phyloP scores from a whole-genome alignment of 2,113 vertebrate genomes.

The Verasper variegatus region DNA sequence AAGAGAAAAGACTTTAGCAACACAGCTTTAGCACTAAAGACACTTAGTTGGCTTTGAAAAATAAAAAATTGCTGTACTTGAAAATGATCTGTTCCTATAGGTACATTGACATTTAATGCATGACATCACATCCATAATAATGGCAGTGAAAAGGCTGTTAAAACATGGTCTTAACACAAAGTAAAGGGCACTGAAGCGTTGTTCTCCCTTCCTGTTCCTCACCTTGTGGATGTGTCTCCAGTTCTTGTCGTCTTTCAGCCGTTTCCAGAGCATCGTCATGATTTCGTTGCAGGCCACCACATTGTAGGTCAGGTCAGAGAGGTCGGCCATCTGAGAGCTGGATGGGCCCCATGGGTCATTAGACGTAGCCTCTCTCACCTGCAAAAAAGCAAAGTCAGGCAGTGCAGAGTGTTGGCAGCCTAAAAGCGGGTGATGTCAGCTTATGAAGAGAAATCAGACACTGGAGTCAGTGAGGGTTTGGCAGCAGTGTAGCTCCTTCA shows the following conservation, averaged over 20 bases:
- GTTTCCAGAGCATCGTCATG: conserved; percentile 92
- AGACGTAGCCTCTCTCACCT: conserved; percentile 90
- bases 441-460: not conserved
- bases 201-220: not conserved
- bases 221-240: conserved; percentile 94
- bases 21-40: too few species aligned
- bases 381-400: conserved; percentile 9
- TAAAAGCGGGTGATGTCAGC: not conserved
- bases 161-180: too few species aligned
- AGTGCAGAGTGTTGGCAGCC: not conserved
- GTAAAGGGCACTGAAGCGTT: not conserved
- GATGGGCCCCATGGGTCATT: conserved; percentile 93
- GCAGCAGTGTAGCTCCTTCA: not conserved
- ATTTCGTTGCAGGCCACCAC: conserved; percentile 91
- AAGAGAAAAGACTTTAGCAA: too few species aligned
- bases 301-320: conserved; percentile 91
- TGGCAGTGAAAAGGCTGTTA: too few species aligned
- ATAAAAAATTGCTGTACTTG: too few species aligned
- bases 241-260: conserved; percentile 91
- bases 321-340: conserved; percentile 90
- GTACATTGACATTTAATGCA: too few species aligned
- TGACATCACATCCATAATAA: too few species aligned
- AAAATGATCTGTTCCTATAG: too few species aligned
- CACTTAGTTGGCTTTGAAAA: too few species aligned
- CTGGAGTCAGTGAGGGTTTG: not conserved